Evolutionary conservation across 2,113 vertebrate genomes (phyloP).

Genomic region (Crypturellus undulatus): DNA sequence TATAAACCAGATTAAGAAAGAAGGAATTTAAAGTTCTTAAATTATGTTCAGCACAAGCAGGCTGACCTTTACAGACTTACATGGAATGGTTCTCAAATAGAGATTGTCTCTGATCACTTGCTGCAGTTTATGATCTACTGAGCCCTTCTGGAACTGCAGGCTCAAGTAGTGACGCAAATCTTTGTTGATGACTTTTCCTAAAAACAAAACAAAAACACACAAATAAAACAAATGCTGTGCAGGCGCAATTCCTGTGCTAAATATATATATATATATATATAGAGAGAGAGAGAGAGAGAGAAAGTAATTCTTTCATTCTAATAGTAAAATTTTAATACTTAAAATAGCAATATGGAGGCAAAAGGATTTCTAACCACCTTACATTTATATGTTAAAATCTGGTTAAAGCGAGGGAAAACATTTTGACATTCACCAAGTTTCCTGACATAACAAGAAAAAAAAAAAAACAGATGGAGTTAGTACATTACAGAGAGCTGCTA

Average conservation of each 20-base stretch:
- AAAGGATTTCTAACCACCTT: background rate
- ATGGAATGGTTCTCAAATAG: slow-evolving; percentile 97
- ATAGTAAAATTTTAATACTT: background rate
- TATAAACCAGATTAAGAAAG: background rate
- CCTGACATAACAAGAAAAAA: background rate
- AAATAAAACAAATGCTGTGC: background rate
- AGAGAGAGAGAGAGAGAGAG: too few relatives aligned
- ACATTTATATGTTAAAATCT: background rate
- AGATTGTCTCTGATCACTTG: slow-evolving; percentile 99
- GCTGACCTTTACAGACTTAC: slow-evolving; percentile 84
- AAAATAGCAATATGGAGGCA: background rate
- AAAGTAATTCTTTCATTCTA: too few relatives aligned
- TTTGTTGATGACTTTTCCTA: slow-evolving; percentile 98
- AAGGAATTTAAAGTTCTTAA: background rate
- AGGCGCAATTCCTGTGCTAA: background rate
- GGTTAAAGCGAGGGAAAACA: background rate
- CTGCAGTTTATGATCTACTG: slow-evolving; percentile 97
- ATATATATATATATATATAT: too few relatives aligned
- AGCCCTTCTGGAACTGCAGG: slow-evolving; percentile 99
- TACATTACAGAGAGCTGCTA: background rate
- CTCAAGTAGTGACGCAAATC: slow-evolving; percentile 98
- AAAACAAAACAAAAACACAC: slow-evolving; percentile 6
- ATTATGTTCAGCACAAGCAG: background rate
- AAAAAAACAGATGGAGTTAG: background rate
- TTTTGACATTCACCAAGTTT: background rate